A percentile compares a stretch with the other conserved stretches of the same genome.
These are phyloP conservation scores for Phasia obesa DNA, from an alignment of 2,888 invertebrate genomes.

Conservation along the genomic window DNA sequence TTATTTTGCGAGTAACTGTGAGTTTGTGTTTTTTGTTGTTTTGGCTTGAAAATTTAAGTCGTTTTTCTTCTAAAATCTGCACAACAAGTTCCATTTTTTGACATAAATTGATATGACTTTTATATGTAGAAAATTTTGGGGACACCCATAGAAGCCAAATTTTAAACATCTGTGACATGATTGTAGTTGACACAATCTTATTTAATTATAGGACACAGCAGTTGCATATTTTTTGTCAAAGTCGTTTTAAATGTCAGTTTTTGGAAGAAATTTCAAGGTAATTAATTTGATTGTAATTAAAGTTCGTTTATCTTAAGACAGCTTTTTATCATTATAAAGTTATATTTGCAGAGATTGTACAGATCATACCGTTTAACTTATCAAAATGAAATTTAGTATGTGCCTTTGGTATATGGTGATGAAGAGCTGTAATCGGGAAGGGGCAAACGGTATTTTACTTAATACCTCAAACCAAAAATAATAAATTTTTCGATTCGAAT, in stretches of 20 bases:
- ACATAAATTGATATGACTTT: conserved; percentile 35
- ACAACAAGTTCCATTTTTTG: conserved; percentile 7
- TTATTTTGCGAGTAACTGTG: background rate
- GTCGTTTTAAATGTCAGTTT: background rate
- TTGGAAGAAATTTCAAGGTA: too few species aligned
- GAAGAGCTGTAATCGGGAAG: too few species aligned
- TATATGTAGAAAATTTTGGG: conserved; percentile 22
- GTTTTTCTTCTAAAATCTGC: background rate
- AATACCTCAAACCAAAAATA: too few species aligned
- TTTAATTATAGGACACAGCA: conserved; percentile 22
- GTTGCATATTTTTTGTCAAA: background rate
- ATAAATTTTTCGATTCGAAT: too few species aligned
- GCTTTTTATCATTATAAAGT: too few species aligned
- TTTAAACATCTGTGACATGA: conserved; percentile 20
- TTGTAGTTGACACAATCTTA: conserved; percentile 25
- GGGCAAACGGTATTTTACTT: too few species aligned
- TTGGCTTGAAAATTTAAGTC: background rate
- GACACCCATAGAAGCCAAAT: background rate
- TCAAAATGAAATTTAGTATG: too few species aligned
- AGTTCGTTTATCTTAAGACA: too few species aligned
- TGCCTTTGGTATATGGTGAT: too few species aligned
- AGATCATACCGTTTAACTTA: too few species aligned
- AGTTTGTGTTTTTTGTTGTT: background rate
- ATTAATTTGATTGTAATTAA: too few species aligned
- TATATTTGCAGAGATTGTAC: too few species aligned